Evolutionary conservation across 2,113 vertebrate genomes (phyloP).

Genomic region (Zosterops hypoxanthus): DNA sequence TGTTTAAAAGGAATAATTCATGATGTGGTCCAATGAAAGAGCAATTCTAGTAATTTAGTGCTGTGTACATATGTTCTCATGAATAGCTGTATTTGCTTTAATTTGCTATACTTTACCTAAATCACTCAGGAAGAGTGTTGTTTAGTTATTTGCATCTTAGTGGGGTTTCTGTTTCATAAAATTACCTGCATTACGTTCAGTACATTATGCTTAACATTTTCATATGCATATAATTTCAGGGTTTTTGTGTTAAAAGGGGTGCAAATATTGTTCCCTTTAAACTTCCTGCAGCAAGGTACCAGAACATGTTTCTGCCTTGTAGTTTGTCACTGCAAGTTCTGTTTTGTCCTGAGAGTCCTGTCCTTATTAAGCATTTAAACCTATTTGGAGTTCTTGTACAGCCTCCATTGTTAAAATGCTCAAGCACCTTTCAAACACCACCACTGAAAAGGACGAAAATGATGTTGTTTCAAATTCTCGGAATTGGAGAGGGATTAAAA

Average conservation of each 20-base stretch:
- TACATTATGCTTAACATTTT: background rate
- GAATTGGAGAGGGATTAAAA: background rate
- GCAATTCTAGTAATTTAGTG: background rate
- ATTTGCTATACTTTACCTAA: background rate
- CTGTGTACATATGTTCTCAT: rapidly evolving
- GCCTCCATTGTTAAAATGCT: background rate
- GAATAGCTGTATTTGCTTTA: background rate
- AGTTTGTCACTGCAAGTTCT: background rate
- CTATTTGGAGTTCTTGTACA: background rate
- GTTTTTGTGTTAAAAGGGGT: background rate
- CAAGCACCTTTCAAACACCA: background rate
- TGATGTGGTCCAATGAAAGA: background rate
- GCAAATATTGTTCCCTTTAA: background rate
- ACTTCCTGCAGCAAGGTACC: background rate
- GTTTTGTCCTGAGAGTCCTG: background rate
- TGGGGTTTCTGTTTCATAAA: background rate
- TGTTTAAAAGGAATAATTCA: background rate
- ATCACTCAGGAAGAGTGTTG: background rate
- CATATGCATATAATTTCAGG: background rate
- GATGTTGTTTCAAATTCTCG: background rate
- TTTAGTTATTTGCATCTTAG: background rate
- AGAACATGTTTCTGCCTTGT: background rate
- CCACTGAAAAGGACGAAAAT: background rate
- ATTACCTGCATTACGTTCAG: rapidly evolving
- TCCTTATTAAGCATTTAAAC: background rate